phyloP scores from a whole-genome alignment of 2,797 vertebrate genomes.

The Heteromormyrus szaboi region DNA sequence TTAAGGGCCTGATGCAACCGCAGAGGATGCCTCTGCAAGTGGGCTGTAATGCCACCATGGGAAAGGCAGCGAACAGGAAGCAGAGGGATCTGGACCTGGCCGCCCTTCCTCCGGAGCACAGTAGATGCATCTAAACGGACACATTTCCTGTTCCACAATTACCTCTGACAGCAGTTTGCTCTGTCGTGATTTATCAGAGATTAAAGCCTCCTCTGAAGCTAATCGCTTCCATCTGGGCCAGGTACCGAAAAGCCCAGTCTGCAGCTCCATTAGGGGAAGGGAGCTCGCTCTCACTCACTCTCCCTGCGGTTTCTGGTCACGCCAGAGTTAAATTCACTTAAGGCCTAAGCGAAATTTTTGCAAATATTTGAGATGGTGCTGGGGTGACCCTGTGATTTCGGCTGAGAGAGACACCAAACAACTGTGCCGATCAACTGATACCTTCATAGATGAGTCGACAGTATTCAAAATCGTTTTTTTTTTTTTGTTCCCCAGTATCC shows the following conservation, averaged over 20 bases:
- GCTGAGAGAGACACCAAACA: background rate
- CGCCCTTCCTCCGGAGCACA: background rate
- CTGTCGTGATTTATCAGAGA: conserved; percentile 13
- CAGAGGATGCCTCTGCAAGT: background rate
- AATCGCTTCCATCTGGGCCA: conserved; percentile 20
- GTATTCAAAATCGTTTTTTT: background rate
- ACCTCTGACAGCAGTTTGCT: conserved; percentile 11
- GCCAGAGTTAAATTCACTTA: background rate
- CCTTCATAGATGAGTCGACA: background rate
- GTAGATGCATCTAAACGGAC: conserved; percentile 5
- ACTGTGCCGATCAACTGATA: background rate
- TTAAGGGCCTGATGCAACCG: background rate
- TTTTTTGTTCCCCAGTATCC: background rate
- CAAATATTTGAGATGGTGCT: background rate
- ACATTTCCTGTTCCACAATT: conserved; percentile 7
- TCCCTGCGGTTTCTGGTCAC: background rate
- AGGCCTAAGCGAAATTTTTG: background rate
- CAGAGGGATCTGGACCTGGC: background rate
- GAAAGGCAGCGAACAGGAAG: background rate
- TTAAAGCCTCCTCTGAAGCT: conserved; percentile 16
- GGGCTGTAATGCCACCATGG: background rate
- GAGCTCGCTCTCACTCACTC: background rate
- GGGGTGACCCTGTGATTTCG: background rate
- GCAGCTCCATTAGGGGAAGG: background rate
- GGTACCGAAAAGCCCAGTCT: background rate